Evolutionary conservation across 2,888 invertebrate species (phyloP).

Genomic region (Scotopteryx bipunctaria): DNA sequence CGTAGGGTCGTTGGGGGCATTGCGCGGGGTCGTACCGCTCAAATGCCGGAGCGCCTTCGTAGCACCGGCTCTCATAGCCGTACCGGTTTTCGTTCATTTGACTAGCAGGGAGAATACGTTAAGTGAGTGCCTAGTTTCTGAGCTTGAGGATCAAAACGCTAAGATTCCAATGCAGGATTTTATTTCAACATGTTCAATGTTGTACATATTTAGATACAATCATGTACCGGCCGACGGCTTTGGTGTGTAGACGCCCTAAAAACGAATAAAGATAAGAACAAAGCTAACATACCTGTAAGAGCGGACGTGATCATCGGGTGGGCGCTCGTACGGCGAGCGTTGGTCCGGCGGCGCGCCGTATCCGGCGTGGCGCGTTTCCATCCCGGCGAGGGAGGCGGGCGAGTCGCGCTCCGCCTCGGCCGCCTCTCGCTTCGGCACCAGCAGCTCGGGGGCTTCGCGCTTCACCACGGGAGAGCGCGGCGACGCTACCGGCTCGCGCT

Average conservation of each 20-base stretch:
- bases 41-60: slow-evolving; percentile 79
- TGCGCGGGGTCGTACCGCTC: slow-evolving; percentile 80
- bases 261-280: neutral
- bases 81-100: slow-evolving; percentile 85
- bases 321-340: slow-evolving; percentile 86
- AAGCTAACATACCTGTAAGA: slow-evolving; percentile 76
- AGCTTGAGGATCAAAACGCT: neutral
- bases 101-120: slow-evolving; percentile 43
- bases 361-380: slow-evolving; percentile 87
- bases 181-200: too few relatives aligned
- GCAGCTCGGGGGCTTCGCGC: slow-evolving; percentile 79
- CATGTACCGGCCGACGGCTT: too few relatives aligned
- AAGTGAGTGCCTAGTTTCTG: neutral
- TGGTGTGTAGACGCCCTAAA: too few relatives aligned
- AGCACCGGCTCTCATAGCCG: slow-evolving; percentile 78
- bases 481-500: slow-evolving; percentile 60
- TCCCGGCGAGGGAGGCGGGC: slow-evolving; percentile 73
- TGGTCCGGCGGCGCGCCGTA: slow-evolving; percentile 87
- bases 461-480: slow-evolving; percentile 75
- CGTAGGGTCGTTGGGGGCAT: slow-evolving; percentile 77
- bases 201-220: too few relatives aligned
- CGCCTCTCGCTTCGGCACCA: slow-evolving; percentile 88
- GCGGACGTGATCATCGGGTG: slow-evolving; percentile 84
- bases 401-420: slow-evolving; percentile 87
- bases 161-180: too few relatives aligned